phyloP scores from a whole-genome alignment of 2,888 invertebrate species.

The Tiphia femorata region DNA sequence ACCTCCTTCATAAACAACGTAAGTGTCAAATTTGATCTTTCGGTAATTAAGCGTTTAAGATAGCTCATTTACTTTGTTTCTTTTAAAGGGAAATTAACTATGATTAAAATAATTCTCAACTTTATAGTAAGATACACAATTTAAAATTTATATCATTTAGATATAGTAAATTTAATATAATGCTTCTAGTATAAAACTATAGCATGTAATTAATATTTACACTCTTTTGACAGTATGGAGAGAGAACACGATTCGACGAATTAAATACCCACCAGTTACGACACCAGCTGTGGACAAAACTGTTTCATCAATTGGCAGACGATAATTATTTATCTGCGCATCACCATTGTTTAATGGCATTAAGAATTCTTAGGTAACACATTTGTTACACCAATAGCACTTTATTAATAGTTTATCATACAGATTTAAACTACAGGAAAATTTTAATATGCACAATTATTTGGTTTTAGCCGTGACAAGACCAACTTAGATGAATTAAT shows the following conservation, averaged over 20 bases:
- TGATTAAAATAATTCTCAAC: too few relatives aligned
- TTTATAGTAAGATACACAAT: too few relatives aligned
- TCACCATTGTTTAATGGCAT: constrained; percentile 72
- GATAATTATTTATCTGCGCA: constrained; percentile 69
- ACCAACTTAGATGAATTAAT: constrained; percentile 78
- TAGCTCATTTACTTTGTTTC: too few relatives aligned
- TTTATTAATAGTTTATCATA: background rate
- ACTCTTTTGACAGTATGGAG: constrained; percentile 69
- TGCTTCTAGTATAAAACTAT: background rate
- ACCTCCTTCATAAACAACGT: constrained; percentile 69
- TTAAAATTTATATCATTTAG: too few relatives aligned
- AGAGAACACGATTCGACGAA: constrained; percentile 75
- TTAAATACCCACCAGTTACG: constrained; percentile 72
- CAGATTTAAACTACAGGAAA: background rate
- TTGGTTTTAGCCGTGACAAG: constrained; percentile 87
- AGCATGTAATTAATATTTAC: background rate
- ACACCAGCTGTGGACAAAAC: constrained; percentile 73
- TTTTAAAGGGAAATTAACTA: too few relatives aligned
- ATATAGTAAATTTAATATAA: background rate
- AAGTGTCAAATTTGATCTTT: too few relatives aligned
- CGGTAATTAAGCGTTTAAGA: too few relatives aligned
- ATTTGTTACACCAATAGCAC: background rate
- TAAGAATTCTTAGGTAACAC: constrained; percentile 77
- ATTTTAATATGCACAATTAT: constrained; percentile 10
- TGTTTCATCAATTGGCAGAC: constrained; percentile 74